These are phyloP conservation scores for Sebastes matsubarae DNA, from an alignment of 2,797 vertebrate species.

Conservation along the genomic window DNA sequence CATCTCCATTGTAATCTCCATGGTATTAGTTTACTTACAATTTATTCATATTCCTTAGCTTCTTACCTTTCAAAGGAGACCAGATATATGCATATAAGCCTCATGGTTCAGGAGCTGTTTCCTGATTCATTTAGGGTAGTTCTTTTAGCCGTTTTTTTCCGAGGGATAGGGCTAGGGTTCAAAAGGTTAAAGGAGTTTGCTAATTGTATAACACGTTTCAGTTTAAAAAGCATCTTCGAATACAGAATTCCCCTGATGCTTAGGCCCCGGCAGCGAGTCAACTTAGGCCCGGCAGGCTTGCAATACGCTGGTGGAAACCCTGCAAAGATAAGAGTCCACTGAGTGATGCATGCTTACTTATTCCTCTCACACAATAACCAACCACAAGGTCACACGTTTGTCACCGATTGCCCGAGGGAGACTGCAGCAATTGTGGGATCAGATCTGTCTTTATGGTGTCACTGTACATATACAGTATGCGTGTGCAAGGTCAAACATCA, in stretches of 20 bases:
- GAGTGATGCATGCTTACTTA: neutral
- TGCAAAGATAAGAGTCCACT: neutral
- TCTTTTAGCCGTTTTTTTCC: too few species aligned
- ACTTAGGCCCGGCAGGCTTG: neutral
- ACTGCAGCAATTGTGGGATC: neutral
- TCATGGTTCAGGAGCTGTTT: too few species aligned
- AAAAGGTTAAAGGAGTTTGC: too few species aligned
- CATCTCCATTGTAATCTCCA: too few species aligned
- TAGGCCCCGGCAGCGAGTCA: neutral
- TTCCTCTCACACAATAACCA: neutral
- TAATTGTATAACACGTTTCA: neutral
- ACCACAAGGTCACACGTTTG: slow-evolving; percentile 8
- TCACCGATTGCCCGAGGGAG: neutral
- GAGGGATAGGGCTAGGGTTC: too few species aligned
- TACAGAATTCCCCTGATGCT: neutral
- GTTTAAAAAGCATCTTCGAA: neutral
- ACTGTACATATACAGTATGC: neutral
- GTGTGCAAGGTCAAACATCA: neutral
- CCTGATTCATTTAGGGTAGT: too few species aligned
- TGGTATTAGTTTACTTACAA: too few species aligned
- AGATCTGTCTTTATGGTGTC: neutral
- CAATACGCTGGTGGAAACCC: neutral
- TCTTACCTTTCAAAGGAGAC: too few species aligned
- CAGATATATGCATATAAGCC: too few species aligned
- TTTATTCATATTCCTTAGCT: too few species aligned